Conservation (phyloP, 64 coral and sea anemone genomes). For the Dendronephthya gigantea region DNA sequence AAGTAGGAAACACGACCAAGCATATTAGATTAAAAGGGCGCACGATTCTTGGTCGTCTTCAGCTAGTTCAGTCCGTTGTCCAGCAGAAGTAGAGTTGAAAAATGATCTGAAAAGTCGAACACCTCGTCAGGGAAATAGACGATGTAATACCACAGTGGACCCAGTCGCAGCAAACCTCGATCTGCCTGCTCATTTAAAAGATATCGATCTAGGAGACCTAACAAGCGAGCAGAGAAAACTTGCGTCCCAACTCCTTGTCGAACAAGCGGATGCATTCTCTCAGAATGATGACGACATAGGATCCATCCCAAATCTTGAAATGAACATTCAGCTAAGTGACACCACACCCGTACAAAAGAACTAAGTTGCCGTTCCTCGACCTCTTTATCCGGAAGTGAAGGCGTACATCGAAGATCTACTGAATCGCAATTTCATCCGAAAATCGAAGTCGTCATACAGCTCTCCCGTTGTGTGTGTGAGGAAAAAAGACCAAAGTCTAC, state of each 20-base stretch:
- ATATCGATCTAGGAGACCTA: no score
- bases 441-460: background rate
- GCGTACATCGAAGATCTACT: background rate
- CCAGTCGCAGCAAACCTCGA: no score
- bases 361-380: background rate
- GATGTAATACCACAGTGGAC: no score
- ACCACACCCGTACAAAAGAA: no score
- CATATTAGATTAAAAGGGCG: background rate
- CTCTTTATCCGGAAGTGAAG: background rate
- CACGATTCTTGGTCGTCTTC: background rate
- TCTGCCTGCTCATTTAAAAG: no score
- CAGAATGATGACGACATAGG: no score
- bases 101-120: background rate
- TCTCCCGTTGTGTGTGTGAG: background rate
- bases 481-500: background rate
- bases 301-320: no score
- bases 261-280: no score
- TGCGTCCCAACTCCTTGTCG: no score
- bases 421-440: background rate
- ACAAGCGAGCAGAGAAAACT: no score
- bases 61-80: background rate
- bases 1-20: background rate
- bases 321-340: no score
- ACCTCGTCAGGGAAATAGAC: no score
- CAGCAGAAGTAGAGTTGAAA: background rate